These are phyloP conservation scores for Pituophis catenifer DNA, from an alignment of 2,113 vertebrate genomes.

Conservation along the genomic window DNA sequence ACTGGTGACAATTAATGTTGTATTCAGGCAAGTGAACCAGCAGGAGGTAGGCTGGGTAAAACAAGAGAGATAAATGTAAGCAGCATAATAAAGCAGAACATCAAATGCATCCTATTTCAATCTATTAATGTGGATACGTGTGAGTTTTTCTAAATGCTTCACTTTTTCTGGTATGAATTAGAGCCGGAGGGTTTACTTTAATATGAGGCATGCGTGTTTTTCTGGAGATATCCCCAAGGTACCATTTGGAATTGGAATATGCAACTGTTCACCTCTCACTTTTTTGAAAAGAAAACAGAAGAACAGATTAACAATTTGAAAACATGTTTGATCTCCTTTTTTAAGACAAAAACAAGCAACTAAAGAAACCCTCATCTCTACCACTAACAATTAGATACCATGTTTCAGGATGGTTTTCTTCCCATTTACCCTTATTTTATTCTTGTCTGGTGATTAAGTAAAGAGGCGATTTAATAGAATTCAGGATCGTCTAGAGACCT, in stretches of 20 bases:
- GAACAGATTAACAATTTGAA: not conserved
- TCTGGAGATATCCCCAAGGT: not conserved
- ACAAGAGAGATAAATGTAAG: not conserved
- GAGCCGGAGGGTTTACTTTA: not conserved
- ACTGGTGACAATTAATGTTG: not conserved
- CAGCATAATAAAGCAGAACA: not conserved
- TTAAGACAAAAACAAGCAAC: not conserved
- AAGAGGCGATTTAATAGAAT: conserved; percentile 14
- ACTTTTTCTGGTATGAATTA: not conserved
- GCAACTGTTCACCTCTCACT: not conserved
- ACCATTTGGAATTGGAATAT: not conserved
- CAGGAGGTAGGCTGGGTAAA: not conserved
- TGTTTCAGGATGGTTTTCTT: not conserved
- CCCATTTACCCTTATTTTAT: not conserved
- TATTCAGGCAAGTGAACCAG: not conserved
- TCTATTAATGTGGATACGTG: not conserved
- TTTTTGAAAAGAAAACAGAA: not conserved
- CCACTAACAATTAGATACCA: not conserved
- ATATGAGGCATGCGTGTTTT: not conserved
- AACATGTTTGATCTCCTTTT: not conserved
- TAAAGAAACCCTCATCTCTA: not conserved
- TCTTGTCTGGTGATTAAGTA: not conserved
- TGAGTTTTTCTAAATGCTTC: not conserved
- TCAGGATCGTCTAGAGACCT: not conserved
- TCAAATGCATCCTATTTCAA: not conserved